Evolutionary conservation across 1,140 invertebrate genomes (phyloP), one percentile per base, ranked within the genome.

Genomic region (Drosophila guanche): DNA sequence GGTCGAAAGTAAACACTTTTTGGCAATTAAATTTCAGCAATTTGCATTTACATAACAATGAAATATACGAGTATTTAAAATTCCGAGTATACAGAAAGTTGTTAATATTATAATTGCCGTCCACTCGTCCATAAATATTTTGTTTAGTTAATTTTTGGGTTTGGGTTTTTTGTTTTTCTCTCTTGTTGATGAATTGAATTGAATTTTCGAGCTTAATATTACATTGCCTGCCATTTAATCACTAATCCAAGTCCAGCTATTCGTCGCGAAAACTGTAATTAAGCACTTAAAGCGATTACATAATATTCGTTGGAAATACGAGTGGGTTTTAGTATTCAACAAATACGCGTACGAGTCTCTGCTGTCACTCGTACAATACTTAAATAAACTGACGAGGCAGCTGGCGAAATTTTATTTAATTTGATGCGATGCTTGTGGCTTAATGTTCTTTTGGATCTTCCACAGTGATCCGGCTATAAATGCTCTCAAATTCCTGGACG

Each of bases 401-500:
- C 33, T 37, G 45, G 37, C 5, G 22, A 50, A 25, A 56, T 62
- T 67, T 46, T 48, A 68, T 76, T 53, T 48, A 47, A 48, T 70
- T 55, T 53, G 45, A 54, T 61, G n/a, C 20, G 43, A 1, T 65
- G 3, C 29, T 45, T 53, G 45, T 59, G 43, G 40, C 41, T 58
- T 58, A 65, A 53, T 91, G 57, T 76, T 81, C 48, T 88, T 88
- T 81, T 92, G 86, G 43, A 29, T 43, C n/a, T 41, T 85, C 93
- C 94, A 92, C 90, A 97, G 96, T 76, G 97, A 98, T 93, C 95
- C 96, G 25, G 94, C 96, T 4, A 96, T 98, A 29, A 95, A 96
- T 71, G 96, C 97, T 5, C 92, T 99, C 54, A 97, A 99, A 92
- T 97, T 96, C 83, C 93, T 99, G 43, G 98, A 99, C 91, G 95